Percentiles rank a stretch among this genome's conserved stretches.
Conservation (phyloP, 1,140 invertebrate genomes). For the Drosophila murphyi region DNA sequence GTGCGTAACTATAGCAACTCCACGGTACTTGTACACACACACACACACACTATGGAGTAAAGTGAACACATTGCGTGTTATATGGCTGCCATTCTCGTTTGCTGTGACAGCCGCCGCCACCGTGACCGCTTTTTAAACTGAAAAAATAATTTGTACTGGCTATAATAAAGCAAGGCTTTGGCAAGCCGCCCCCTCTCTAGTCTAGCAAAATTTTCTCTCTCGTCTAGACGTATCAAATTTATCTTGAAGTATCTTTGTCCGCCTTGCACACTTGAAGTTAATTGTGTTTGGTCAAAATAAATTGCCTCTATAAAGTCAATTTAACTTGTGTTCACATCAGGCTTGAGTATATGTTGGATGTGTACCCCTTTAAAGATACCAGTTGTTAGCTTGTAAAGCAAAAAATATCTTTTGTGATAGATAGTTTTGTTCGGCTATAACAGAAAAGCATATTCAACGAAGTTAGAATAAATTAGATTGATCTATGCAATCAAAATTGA, state of each 20-base stretch:
- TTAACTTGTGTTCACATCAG: conserved; percentile 55
- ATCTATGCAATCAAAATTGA: too few relatives aligned
- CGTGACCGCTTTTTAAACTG: conserved; percentile 60
- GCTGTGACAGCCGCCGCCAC: conserved; percentile 4
- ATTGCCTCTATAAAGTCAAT: conserved; percentile 62
- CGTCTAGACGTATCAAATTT: conserved; percentile 43
- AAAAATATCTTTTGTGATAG: not conserved
- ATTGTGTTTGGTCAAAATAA: conserved; percentile 64
- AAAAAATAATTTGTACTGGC: conserved; percentile 72
- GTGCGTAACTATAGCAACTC: conserved; percentile 62
- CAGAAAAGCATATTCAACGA: too few relatives aligned
- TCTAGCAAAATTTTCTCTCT: not conserved
- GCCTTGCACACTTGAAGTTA: conserved; percentile 55
- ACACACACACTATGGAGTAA: conserved; percentile 31
- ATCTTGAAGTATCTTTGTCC: conserved; percentile 67
- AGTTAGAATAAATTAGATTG: too few relatives aligned
- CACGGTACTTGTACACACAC: conserved; percentile 33
- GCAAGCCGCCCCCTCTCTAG: conserved; percentile 42
- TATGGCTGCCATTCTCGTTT: conserved; percentile 61
- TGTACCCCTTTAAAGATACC: not conserved
- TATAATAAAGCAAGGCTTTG: conserved; percentile 66
- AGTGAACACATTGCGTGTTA: conserved; percentile 52
- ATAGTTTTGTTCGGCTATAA: not conserved
- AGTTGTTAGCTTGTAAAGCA: not conserved
- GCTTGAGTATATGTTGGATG: not conserved